Evolutionary conservation across 2,113 vertebrate species (phyloP).

Genomic region (Tragelaphus scriptus): DNA sequence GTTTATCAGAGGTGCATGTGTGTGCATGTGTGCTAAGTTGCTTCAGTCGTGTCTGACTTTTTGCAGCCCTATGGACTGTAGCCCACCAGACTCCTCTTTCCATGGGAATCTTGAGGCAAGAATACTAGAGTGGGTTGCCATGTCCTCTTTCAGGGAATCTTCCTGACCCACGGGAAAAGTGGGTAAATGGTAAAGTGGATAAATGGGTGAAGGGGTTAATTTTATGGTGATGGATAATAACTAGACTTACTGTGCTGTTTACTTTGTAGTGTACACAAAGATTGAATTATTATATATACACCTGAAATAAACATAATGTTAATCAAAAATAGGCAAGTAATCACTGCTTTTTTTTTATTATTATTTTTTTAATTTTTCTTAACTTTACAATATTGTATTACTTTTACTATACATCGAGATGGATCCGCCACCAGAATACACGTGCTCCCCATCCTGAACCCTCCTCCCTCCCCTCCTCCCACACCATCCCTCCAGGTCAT

Average conservation of each 20-base stretch:
- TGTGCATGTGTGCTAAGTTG: neutral
- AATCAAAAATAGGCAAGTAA: neutral
- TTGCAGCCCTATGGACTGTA: neutral
- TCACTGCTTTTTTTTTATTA: neutral
- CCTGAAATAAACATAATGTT: neutral
- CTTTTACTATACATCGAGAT: no score
- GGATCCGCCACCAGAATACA: no score
- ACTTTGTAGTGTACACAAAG: neutral
- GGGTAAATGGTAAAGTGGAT: neutral
- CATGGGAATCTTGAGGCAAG: neutral
- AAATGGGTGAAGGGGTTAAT: neutral
- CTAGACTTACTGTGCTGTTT: neutral
- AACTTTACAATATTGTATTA: no score
- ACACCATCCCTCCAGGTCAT: no score
- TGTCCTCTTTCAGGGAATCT: neutral
- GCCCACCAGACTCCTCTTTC: neutral
- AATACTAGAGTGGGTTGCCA: neutral
- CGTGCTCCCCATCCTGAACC: no score
- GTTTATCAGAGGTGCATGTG: neutral
- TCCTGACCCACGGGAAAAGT: accelerated
- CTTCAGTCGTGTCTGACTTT: neutral
- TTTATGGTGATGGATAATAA: neutral
- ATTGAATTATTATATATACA: neutral
- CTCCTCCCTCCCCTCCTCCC: no score
- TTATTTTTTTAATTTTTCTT: no score